Evolutionary conservation across 2,888 invertebrate genomes (phyloP).

Genomic region (Gibbula magus): DNA sequence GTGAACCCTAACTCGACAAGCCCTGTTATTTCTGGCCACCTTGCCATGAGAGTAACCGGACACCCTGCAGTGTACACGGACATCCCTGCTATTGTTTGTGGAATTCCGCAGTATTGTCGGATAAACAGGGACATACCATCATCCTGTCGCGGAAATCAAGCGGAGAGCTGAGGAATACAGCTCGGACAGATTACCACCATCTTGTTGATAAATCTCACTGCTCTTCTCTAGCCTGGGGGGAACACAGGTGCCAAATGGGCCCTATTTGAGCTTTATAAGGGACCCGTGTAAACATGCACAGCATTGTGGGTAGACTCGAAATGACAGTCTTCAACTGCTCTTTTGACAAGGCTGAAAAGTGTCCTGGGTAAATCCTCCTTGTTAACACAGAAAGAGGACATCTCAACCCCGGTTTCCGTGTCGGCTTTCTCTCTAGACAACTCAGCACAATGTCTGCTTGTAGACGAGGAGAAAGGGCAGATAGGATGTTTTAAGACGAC

Average conservation of each 20-base stretch:
- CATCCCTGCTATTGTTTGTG: background rate
- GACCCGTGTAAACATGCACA: background rate
- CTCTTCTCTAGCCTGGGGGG: background rate
- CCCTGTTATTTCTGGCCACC: background rate
- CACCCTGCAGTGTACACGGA: background rate
- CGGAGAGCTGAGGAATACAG: background rate
- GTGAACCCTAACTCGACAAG: background rate
- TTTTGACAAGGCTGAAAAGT: too few relatives aligned
- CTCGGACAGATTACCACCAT: background rate
- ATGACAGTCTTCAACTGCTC: background rate
- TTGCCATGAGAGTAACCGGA: background rate
- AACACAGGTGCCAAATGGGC: background rate
- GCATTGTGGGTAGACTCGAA: background rate
- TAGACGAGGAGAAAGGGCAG: too few relatives aligned
- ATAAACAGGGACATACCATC: slow-evolving; percentile 9
- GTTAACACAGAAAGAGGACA: too few relatives aligned
- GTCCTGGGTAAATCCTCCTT: too few relatives aligned
- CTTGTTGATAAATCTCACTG: background rate
- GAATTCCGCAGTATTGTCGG: slow-evolving; percentile 1
- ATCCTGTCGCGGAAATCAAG: background rate
- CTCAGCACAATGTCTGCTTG: too few relatives aligned
- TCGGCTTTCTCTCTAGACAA: too few relatives aligned
- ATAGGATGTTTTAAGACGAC: too few relatives aligned
- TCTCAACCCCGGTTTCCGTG: too few relatives aligned
- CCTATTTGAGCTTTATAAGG: background rate